Percentiles rank a stretch among this genome's conserved stretches.
Evolutionary conservation across 2,113 vertebrate species (phyloP).

Genomic region (Phycodurus eques): DNA sequence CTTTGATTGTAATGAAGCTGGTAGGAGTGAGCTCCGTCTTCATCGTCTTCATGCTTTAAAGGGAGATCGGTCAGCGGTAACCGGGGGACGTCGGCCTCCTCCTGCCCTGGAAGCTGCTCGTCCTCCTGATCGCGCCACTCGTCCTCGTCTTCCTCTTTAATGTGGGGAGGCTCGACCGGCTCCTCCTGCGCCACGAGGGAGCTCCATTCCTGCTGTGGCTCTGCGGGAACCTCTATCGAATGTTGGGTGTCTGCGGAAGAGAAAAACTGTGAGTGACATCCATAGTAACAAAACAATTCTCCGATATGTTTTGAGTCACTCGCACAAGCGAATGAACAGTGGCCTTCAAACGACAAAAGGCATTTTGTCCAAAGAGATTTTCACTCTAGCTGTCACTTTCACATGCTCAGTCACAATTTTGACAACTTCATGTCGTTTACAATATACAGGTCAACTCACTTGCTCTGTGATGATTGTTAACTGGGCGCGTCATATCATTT

Average conservation of each 20-base stretch:
- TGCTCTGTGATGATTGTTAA: no score
- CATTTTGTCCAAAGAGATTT: no score
- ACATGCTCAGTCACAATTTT: no score
- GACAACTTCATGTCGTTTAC: no score
- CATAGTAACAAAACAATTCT: background rate
- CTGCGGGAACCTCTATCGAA: background rate
- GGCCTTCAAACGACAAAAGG: no score
- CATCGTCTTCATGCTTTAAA: background rate
- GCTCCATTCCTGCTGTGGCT: background rate
- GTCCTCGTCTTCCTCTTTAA: slow-evolving; percentile 6
- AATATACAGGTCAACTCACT: no score
- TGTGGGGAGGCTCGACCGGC: background rate
- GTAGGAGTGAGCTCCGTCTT: background rate
- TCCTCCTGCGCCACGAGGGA: background rate
- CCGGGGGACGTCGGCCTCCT: background rate
- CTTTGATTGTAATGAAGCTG: background rate
- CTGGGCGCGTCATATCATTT: no score
- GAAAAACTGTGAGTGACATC: background rate
- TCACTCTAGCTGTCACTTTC: no score
- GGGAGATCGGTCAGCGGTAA: background rate
- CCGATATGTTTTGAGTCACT: background rate
- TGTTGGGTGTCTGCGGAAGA: background rate
- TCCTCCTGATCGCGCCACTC: background rate
- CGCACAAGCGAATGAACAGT: no score
- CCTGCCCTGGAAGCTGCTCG: background rate